A percentile compares a stretch with the other conserved stretches of the same genome.
phyloP scores from a whole-genome alignment of 2,888 invertebrate genomes.

The Eupithecia subfuscata region DNA sequence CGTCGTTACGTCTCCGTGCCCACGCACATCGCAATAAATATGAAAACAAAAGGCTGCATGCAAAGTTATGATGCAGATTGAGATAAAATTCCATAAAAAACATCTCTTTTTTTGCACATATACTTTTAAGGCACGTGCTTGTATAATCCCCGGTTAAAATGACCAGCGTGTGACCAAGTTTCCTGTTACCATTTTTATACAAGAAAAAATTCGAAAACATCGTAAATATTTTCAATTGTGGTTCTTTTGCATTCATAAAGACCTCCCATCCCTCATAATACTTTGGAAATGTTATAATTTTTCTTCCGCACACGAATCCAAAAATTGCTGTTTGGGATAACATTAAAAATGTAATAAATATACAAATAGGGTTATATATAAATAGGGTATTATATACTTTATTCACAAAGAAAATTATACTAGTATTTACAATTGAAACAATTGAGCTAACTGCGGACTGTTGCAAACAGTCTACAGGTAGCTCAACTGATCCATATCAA shows the following conservation, averaged over 20 bases:
- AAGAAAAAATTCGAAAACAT: neutral
- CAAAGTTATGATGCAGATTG: conserved; percentile 55
- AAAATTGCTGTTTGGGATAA: neutral
- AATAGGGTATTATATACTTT: too few species aligned
- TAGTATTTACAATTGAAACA: too few species aligned
- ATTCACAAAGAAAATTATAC: too few species aligned
- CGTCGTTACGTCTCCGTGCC: conserved; percentile 32
- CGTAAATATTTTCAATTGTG: neutral
- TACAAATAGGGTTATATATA: too few species aligned
- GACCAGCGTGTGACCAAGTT: neutral
- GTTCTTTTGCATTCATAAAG: neutral
- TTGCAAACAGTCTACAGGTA: too few species aligned
- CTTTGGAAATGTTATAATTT: neutral
- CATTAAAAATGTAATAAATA: too few species aligned
- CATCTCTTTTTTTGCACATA: conserved; percentile 47
- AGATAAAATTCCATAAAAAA: conserved; percentile 52
- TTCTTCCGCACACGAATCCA: neutral
- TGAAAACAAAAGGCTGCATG: conserved; percentile 54
- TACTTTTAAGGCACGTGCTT: conserved; percentile 33
- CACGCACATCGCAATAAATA: conserved; percentile 43
- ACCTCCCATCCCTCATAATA: neutral
- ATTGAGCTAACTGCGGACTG: too few species aligned
- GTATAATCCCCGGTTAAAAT: conserved; percentile 45
- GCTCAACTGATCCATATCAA: too few species aligned
- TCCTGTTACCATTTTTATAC: neutral